A percentile compares a stretch with the other conserved stretches of the same genome.
phyloP scores from a whole-genome alignment of 2,888 invertebrate genomes.

The Ischnus inquisitorius region DNA sequence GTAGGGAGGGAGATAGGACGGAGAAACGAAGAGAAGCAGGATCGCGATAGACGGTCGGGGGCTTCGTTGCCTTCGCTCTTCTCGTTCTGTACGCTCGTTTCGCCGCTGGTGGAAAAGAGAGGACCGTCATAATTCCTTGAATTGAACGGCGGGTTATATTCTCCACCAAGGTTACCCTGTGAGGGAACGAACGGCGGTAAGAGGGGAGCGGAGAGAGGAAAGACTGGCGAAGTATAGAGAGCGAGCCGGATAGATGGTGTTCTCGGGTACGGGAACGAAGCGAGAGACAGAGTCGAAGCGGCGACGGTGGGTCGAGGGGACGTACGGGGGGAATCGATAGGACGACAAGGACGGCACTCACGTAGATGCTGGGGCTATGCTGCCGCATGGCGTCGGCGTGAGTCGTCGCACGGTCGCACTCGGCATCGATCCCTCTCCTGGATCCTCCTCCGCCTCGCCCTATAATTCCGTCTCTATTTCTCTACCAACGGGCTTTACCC shows the following conservation, averaged over 20 bases:
- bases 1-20: conserved; percentile 45
- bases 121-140: conserved; percentile 85
- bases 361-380: conserved; percentile 66
- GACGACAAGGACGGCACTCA: conserved; percentile 80
- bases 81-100: conserved; percentile 51
- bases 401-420: conserved; percentile 70
- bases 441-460: conserved; percentile 23
- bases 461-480: conserved; percentile 10
- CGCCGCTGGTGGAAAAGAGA: conserved; percentile 78
- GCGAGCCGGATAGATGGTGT: conserved; percentile 50
- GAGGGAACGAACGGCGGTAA: conserved; percentile 69
- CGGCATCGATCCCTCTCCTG: conserved; percentile 50
- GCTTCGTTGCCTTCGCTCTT: conserved; percentile 63
- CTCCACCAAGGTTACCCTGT: conserved; percentile 83
- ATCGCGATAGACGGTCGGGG: conserved; percentile 59
- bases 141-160: conserved; percentile 85
- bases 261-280: background rate
- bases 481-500: background rate
- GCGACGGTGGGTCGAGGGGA: conserved; percentile 64
- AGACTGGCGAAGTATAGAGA: conserved; percentile 27
- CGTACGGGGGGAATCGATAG: conserved; percentile 81
- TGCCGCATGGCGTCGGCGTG: conserved; percentile 75
- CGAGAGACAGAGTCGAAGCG: conserved; percentile 67
- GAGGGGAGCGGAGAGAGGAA: conserved; percentile 67
- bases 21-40: conserved; percentile 62